Evolutionary conservation across 2,797 vertebrate genomes (phyloP).

Genomic region (Otus scops): DNA sequence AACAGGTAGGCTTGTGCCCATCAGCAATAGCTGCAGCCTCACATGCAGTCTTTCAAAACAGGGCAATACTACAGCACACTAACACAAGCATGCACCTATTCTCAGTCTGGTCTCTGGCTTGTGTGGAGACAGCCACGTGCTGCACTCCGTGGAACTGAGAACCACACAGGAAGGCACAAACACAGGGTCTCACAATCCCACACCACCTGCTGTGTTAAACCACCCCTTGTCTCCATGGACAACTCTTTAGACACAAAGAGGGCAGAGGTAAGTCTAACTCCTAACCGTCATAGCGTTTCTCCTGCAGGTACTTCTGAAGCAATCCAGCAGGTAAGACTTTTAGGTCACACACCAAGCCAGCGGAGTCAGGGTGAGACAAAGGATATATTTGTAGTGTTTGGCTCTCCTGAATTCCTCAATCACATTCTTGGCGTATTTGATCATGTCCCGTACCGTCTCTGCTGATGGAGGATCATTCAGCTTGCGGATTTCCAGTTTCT

Average conservation of each 20-base stretch:
- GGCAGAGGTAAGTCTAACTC: background rate
- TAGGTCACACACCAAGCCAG: background rate
- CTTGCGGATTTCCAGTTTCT: slow-evolving; percentile 87
- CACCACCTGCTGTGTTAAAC: background rate
- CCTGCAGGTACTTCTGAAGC: background rate
- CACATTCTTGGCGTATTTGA: slow-evolving; percentile 86
- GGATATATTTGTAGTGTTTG: slow-evolving; percentile 93
- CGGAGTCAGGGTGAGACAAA: slow-evolving; percentile 58
- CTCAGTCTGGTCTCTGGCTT: background rate
- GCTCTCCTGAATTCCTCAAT: slow-evolving; percentile 89
- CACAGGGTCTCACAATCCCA: background rate
- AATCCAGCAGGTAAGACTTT: background rate
- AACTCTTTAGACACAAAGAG: background rate
- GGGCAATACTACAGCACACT: background rate
- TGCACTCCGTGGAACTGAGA: background rate
- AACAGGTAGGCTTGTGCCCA: background rate
- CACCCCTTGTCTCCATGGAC: background rate
- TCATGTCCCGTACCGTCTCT: slow-evolving; percentile 83
- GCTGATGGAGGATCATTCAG: slow-evolving; percentile 76
- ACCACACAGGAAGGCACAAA: background rate
- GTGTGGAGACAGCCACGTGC: background rate
- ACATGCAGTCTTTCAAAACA: background rate
- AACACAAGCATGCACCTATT: too few relatives aligned
- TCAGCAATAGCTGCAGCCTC: background rate
- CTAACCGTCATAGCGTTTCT: background rate